Evolutionary conservation across 2,888 invertebrate species (phyloP).

Genomic region (Antheraea yamamai): DNA sequence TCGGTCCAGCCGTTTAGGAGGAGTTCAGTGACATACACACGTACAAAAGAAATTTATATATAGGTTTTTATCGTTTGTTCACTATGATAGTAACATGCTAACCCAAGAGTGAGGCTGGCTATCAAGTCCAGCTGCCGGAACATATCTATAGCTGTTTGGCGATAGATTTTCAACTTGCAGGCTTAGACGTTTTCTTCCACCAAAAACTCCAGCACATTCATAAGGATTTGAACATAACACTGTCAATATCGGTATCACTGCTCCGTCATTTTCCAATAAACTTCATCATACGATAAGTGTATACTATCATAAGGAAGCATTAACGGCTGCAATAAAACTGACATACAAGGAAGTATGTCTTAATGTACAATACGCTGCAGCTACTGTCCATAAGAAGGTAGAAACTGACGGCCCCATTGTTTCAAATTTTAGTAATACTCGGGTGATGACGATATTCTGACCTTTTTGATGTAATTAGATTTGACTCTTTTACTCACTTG

Average conservation of each 20-base stretch:
- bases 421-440: neutral
- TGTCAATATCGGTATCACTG: neutral
- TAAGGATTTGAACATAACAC: neutral
- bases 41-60: too few relatives aligned
- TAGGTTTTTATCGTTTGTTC: too few relatives aligned
- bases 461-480: neutral
- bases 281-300: neutral
- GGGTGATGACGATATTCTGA: neutral
- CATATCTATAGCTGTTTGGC: too few relatives aligned
- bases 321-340: neutral
- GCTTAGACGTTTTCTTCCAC: too few relatives aligned
- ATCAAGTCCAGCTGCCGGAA: too few relatives aligned
- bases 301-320: neutral
- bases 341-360: neutral
- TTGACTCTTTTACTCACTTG: neutral
- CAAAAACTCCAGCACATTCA: too few relatives aligned
- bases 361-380: neutral
- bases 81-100: too few relatives aligned
- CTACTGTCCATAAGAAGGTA: neutral
- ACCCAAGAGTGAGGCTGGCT: too few relatives aligned
- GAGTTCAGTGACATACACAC: too few relatives aligned
- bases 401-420: conserved; percentile 3
- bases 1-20: too few relatives aligned
- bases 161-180: too few relatives aligned
- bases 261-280: neutral